Evolutionary conservation across 2,888 invertebrate species (phyloP), one percentile per base, ranked within the genome.

Genomic region (Branchellion lobata): DNA sequence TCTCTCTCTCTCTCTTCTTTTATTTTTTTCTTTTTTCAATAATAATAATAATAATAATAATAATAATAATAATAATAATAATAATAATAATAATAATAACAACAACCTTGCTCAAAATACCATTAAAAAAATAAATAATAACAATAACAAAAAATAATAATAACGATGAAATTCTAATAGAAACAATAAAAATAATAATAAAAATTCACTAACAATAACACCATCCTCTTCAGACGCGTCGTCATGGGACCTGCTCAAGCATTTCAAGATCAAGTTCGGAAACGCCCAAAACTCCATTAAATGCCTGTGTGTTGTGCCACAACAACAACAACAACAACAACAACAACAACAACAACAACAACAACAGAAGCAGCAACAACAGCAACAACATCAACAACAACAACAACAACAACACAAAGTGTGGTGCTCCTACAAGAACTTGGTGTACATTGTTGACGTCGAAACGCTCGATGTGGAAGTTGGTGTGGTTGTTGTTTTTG

Each of bases 371-470:
- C 72, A 71, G n/a, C 36, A 93, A 31, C 93, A 92, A 81, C 85
- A 85, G 68, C 1, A 8, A n/a, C 77, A 21, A 27, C 47, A 33
- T 33, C 57, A 53, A 34, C 34, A 61, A 29, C 77, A 34, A 5
- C 34, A 71, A 34, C 72, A 71, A 34, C 36, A 93, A 31, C 93
- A 92, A 81, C 85, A 85, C 81, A 84, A 85, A 81, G 94, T 99
- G 71, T 99, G 99, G 99, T 97, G 96, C 86, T 98, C 97, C 29
- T 96, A 96, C 89, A 91, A 95, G 84, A 99, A 99, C 90, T 93
- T 93, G 86, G 93, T 99, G 84, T 94, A 96, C 86, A 94, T 99
- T 82, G 90, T 99, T 80, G 93, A 97, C 87, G 95, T 97, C 11
- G 91, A 92, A 82, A 90, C 92, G 29, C 90, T 96, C 85, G 90